phyloP scores from a whole-genome alignment of 2,113 vertebrate genomes.

The Melanerpes aurifrons region DNA sequence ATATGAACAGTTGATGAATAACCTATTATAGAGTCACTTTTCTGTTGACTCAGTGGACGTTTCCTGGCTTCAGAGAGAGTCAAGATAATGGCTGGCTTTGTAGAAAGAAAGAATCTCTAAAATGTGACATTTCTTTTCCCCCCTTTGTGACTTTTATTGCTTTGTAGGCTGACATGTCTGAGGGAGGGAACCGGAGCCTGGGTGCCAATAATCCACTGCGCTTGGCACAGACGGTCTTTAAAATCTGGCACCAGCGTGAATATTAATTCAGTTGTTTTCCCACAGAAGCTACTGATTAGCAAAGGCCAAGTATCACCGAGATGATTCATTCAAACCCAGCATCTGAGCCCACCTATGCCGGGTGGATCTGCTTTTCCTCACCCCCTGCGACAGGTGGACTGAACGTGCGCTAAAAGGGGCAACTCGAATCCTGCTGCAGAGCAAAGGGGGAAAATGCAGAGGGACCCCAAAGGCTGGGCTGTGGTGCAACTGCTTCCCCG shows the following conservation, averaged over 20 bases:
- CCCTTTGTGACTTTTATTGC: constrained; percentile 67
- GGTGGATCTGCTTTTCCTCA: neutral
- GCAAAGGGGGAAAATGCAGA: neutral
- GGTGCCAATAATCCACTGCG: constrained; percentile 62
- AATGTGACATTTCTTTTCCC: constrained; percentile 63
- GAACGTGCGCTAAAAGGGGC: neutral
- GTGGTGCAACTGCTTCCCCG: neutral
- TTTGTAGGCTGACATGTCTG: constrained; percentile 62
- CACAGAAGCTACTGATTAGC: constrained; percentile 75
- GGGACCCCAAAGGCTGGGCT: neutral
- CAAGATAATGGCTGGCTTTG: constrained; percentile 71
- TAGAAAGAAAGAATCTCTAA: constrained; percentile 69
- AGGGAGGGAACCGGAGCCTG: constrained; percentile 68
- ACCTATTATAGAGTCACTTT: constrained; percentile 69
- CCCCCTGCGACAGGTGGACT: neutral
- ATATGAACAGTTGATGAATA: constrained; percentile 68
- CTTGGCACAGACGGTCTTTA: constrained; percentile 60
- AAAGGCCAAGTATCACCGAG: constrained; percentile 56
- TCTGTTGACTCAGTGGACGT: constrained; percentile 68
- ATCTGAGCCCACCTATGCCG: constrained; percentile 52
- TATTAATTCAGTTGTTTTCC: constrained; percentile 76
- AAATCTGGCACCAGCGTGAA: constrained; percentile 50
- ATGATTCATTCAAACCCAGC: constrained; percentile 67
- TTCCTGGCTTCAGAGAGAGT: constrained; percentile 68
- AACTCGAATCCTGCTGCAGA: neutral